These are phyloP conservation scores for Ophioninae sp. DNA, from an alignment of 2,888 invertebrate genomes.

Conservation along the genomic window DNA sequence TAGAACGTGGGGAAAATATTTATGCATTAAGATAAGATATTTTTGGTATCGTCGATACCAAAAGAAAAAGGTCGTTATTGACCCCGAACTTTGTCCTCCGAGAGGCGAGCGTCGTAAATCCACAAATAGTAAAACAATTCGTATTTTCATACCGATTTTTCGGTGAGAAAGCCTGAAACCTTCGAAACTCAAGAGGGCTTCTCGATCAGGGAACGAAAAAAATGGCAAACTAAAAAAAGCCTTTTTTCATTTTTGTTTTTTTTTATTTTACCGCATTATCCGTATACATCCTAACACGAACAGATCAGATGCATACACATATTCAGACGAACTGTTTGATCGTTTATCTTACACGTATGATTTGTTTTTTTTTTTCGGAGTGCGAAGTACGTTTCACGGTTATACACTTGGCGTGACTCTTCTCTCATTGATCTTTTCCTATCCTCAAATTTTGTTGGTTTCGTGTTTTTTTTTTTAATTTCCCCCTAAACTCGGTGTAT, in stretches of 20 bases:
- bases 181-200: neutral
- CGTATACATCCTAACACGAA: conserved; percentile 80
- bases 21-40: neutral
- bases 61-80: conserved; percentile 11
- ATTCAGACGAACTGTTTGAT: conserved; percentile 70
- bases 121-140: neutral
- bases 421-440: conserved; percentile 21
- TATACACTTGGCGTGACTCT: conserved; percentile 37
- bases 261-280: conserved; percentile 76
- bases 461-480: conserved; percentile 46
- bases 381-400: conserved; percentile 64
- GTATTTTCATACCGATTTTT: neutral
- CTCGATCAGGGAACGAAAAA: neutral
- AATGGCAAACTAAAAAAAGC: neutral
- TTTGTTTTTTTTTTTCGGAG: conserved; percentile 64
- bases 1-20: neutral
- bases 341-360: conserved; percentile 74
- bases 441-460: conserved; percentile 13
- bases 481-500: conserved; percentile 71
- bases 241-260: conserved; percentile 66
- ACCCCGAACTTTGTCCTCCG: conserved; percentile 40
- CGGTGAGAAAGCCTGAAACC: neutral
- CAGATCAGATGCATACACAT: conserved; percentile 78
- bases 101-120: conserved; percentile 7
- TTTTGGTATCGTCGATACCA: neutral